Percentiles rank a stretch among this genome's conserved stretches.
Conservation (phyloP, 2,113 vertebrate species). For the Notothenia rossii region DNA sequence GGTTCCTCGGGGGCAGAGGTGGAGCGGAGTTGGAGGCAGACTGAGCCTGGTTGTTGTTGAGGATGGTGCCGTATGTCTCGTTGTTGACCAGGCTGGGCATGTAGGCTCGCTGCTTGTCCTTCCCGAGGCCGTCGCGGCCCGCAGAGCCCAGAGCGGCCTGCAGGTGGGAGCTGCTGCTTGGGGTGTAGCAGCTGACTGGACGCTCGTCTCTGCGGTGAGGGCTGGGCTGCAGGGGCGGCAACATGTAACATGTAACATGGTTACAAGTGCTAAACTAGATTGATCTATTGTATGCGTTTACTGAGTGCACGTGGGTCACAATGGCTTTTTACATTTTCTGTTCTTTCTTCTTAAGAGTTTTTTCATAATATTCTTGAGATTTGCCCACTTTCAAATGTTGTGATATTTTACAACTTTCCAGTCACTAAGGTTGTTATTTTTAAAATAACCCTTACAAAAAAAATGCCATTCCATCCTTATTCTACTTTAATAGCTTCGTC, state of each 20-base stretch:
- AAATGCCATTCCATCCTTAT: neutral
- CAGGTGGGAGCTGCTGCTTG: slow-evolving; percentile 86
- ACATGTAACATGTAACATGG: neutral
- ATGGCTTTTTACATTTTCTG: neutral
- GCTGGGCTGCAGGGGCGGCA: slow-evolving; percentile 87
- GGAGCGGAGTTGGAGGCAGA: slow-evolving; percentile 86
- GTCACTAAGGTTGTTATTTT: neutral
- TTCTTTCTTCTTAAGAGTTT: neutral
- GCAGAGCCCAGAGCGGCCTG: slow-evolving; percentile 81
- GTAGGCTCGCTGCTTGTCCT: slow-evolving; percentile 93
- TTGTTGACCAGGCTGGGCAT: slow-evolving; percentile 94
- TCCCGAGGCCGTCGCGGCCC: slow-evolving; percentile 86
- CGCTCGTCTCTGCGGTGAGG: slow-evolving; percentile 95
- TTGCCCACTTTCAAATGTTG: neutral
- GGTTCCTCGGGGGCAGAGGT: slow-evolving; percentile 93
- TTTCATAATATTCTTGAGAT: neutral
- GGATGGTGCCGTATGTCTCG: slow-evolving; percentile 95
- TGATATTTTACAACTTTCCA: too few species aligned
- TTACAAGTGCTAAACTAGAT: neutral
- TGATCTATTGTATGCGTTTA: neutral
- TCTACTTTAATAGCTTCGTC: neutral
- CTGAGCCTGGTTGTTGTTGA: slow-evolving; percentile 85
- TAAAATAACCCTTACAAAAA: neutral
- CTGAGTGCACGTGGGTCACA: neutral
- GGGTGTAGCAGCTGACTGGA: slow-evolving; percentile 96